phyloP scores from a whole-genome alignment of 2,888 invertebrate species.

The Oscheius onirici region DNA sequence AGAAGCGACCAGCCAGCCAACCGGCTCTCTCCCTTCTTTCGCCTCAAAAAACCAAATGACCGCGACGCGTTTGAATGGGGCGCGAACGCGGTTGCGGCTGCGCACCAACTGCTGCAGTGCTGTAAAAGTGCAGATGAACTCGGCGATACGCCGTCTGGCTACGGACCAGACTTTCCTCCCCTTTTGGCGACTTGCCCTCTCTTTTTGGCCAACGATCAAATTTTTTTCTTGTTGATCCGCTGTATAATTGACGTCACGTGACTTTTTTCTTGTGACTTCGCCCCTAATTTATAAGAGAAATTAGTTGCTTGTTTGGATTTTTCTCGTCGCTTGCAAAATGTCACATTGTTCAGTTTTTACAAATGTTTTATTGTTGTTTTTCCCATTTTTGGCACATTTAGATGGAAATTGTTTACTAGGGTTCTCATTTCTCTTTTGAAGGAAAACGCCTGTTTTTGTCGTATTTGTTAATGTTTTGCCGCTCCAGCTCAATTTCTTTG shows the following conservation, averaged over 20 bases:
- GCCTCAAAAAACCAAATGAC: neutral
- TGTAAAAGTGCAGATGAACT: conserved; percentile 2
- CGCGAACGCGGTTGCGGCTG: neutral
- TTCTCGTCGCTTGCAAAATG: neutral
- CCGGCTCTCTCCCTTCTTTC: neutral
- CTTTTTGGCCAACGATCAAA: conserved; percentile 21
- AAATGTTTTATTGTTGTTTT: neutral
- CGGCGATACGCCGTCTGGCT: conserved; percentile 12
- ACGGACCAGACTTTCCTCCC: neutral
- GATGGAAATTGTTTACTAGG: too few relatives aligned
- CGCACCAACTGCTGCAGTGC: conserved; percentile 13
- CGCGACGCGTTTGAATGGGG: neutral
- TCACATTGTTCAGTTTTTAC: too few relatives aligned
- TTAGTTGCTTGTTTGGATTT: neutral
- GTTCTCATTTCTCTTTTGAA: too few relatives aligned
- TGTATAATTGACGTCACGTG: neutral
- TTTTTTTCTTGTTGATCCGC: conserved; percentile 6
- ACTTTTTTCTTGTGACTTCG: neutral
- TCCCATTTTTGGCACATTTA: too few relatives aligned
- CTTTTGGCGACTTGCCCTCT: neutral
- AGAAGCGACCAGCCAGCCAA: conserved; percentile 6
- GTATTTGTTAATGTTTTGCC: neutral
- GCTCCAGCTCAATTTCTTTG: neutral
- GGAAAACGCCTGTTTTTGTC: too few relatives aligned
- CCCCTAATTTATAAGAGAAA: neutral